Evolutionary conservation across 1,140 invertebrate genomes (phyloP).

Genomic region (Trichonephila clavata): DNA sequence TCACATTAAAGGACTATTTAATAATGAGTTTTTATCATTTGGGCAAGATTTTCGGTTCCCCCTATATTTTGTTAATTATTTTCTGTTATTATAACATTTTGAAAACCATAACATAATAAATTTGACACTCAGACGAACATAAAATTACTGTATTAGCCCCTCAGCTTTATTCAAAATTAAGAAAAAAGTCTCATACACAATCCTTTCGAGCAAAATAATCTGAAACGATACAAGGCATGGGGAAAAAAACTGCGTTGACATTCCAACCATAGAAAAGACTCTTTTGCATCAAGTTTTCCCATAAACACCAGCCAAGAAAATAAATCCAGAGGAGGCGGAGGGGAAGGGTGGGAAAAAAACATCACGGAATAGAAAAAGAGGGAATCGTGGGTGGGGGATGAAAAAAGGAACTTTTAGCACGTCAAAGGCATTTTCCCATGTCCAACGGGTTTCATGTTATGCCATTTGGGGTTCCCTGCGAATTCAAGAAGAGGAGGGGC

Average conservation of each 20-base stretch:
- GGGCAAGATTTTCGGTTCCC: no score
- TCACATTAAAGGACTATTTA: no score
- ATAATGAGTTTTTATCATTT: no score
- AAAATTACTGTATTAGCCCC: not conserved
- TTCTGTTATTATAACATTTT: no score
- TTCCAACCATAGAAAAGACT: not conserved
- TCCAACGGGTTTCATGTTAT: constrained; percentile 20
- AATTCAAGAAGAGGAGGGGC: not conserved
- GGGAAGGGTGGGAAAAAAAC: not conserved
- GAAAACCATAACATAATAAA: no score
- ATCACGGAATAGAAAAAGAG: not conserved
- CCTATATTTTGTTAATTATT: no score
- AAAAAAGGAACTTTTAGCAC: not conserved
- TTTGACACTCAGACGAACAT: no score
- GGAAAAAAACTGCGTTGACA: not conserved
- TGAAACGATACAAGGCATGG: not conserved
- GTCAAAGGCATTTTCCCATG: not conserved
- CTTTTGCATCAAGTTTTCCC: constrained; percentile 40
- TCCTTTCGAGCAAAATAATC: not conserved
- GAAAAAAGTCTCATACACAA: not conserved
- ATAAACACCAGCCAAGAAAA: constrained; percentile 42
- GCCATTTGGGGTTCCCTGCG: constrained; percentile 1
- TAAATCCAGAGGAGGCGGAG: not conserved
- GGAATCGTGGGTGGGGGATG: not conserved
- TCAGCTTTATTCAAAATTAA: not conserved